Percentiles rank a stretch among this genome's conserved stretches.
These are phyloP conservation scores for Polypedilum pembai DNA, from an alignment of 1,140 invertebrate genomes.

Conservation along the genomic window DNA sequence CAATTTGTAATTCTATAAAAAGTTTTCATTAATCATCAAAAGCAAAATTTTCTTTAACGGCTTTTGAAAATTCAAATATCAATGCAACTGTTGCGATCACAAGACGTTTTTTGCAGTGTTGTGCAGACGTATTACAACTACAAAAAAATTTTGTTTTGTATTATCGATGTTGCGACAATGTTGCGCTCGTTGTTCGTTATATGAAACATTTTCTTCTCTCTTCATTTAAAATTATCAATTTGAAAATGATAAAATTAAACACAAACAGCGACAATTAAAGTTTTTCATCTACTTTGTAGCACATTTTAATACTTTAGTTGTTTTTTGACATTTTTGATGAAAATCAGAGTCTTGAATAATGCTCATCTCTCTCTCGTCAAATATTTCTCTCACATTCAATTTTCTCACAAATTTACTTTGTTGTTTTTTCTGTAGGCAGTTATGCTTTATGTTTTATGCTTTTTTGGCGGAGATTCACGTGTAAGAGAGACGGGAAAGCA, in stretches of 20 bases:
- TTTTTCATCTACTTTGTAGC: neutral
- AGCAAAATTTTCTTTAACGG: neutral
- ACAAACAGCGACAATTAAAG: neutral
- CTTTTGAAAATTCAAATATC: neutral
- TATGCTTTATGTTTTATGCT: slow-evolving; percentile 4
- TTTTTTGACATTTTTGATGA: neutral
- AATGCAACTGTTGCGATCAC: neutral
- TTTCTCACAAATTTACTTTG: too few species aligned
- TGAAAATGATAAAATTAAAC: too few species aligned
- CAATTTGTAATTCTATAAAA: neutral
- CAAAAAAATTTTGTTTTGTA: neutral
- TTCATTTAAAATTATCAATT: neutral
- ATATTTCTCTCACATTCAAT: too few species aligned
- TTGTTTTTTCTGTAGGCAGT: neutral
- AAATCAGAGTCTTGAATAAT: neutral
- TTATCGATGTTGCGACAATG: neutral
- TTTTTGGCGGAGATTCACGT: slow-evolving; percentile 16
- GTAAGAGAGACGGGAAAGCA: slow-evolving; percentile 10
- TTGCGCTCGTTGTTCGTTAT: neutral
- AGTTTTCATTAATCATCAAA: neutral
- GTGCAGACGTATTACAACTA: neutral
- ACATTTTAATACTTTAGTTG: neutral
- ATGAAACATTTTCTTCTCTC: neutral
- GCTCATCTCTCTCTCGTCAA: too few species aligned
- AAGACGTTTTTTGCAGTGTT: neutral